These are phyloP conservation scores for Ibycter americanus DNA, from an alignment of 2,797 vertebrate species.

Conservation along the genomic window DNA sequence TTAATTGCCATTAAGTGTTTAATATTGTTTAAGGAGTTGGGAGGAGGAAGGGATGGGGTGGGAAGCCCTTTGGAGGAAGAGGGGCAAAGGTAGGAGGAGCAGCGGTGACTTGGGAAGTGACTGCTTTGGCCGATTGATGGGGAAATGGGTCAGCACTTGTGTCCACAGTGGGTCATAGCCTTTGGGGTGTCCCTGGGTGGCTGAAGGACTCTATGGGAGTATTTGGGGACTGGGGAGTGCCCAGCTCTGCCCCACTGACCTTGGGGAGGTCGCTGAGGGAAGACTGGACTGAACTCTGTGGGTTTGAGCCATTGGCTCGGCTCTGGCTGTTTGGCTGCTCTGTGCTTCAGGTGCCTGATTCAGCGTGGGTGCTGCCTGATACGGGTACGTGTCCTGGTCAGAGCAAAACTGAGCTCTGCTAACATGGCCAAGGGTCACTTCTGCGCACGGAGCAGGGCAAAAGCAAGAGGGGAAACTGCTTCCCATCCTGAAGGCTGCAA, in stretches of 20 bases:
- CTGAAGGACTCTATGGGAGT: not conserved
- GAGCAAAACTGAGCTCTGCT: not conserved
- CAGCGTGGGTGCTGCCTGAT: not conserved
- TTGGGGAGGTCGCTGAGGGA: not conserved
- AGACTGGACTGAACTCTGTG: fast-evolving
- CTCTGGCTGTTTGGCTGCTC: not conserved
- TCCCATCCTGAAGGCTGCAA: not conserved
- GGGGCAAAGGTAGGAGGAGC: not conserved
- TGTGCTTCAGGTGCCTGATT: not conserved
- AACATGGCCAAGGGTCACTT: not conserved
- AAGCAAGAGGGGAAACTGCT: not conserved
- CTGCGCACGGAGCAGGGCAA: not conserved
- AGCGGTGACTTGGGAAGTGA: not conserved
- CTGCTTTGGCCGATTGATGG: not conserved
- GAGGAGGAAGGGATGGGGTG: not conserved
- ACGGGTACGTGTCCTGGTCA: fast-evolving
- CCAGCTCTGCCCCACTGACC: not conserved
- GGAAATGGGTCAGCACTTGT: not conserved
- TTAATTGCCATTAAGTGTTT: constrained; percentile 74
- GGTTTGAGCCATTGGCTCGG: not conserved
- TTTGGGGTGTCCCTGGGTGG: not conserved
- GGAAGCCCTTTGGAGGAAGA: constrained; percentile 30
- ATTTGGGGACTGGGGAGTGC: not conserved
- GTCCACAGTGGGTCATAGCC: not conserved
- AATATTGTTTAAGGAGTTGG: constrained; percentile 62